Evolutionary conservation across 30 jellyfish, hydroid and myxozoan genomes (phyloP).

Genomic region (Cassiopea andromeda): DNA sequence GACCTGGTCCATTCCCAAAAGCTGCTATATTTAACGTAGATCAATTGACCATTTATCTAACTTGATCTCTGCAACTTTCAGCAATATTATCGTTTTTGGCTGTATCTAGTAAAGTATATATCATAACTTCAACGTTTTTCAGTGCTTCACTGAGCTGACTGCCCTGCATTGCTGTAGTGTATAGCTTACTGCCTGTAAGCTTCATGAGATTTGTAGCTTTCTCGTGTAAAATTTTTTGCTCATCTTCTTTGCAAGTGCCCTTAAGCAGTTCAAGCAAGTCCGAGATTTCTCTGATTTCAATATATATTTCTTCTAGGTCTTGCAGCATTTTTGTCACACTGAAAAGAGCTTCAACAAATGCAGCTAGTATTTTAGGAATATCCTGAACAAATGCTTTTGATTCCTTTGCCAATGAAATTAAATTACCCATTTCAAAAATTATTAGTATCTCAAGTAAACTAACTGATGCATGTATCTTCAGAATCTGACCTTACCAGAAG

Average conservation of each 20-base stretch:
- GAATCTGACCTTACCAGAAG: too few relatives aligned
- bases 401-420: slow-evolving; percentile 19
- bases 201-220: background rate
- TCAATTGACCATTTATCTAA: too few relatives aligned
- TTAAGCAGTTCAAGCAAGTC: slow-evolving; percentile 17
- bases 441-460: too few relatives aligned
- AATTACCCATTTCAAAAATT: background rate
- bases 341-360: slow-evolving; percentile 21
- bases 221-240: background rate
- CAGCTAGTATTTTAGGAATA: slow-evolving; percentile 1
- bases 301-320: slow-evolving; percentile 21
- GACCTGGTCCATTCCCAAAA: too few relatives aligned
- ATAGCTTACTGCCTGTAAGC: background rate
- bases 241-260: slow-evolving; percentile 6
- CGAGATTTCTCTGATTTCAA: slow-evolving; percentile 10
- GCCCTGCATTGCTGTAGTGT: background rate
- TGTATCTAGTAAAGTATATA: background rate
- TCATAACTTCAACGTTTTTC: background rate
- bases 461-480: too few relatives aligned
- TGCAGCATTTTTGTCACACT: slow-evolving; percentile 29
- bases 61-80: too few relatives aligned
- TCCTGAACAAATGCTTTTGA: slow-evolving; percentile 7
- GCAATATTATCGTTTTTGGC: background rate
- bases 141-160: background rate
- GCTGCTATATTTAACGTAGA: too few relatives aligned